Evolutionary conservation across 2,797 vertebrate species (phyloP).

Genomic region (Sebastolobus alascanus): DNA sequence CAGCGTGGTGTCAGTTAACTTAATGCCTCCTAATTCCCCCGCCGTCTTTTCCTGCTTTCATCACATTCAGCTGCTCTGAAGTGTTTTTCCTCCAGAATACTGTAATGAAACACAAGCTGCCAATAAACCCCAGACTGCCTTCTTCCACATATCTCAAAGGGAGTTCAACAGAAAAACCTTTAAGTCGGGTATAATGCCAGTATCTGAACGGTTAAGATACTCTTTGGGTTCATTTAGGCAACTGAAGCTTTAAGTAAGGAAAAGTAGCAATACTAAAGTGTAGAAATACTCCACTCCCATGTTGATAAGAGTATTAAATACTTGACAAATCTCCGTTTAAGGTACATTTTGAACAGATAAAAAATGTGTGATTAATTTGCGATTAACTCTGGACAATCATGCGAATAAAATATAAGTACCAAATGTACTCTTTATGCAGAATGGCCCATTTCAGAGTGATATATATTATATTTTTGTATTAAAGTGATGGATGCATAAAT

Average conservation of each 20-base stretch:
- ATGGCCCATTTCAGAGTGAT: too few relatives aligned
- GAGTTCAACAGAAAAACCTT: background rate
- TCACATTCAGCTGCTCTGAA: conserved; percentile 14
- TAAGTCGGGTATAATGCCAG: background rate
- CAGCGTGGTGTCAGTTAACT: background rate
- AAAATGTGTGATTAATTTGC: too few relatives aligned
- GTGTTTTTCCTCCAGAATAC: background rate
- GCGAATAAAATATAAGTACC: background rate
- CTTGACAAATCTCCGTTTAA: too few relatives aligned
- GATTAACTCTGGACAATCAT: too few relatives aligned
- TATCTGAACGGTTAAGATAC: too few relatives aligned
- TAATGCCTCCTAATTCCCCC: background rate
- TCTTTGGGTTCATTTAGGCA: background rate
- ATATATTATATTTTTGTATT: too few relatives aligned
- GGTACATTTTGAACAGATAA: too few relatives aligned
- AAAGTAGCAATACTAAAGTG: accelerated
- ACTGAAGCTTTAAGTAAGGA: background rate
- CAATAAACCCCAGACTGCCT: background rate
- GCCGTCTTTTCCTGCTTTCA: background rate
- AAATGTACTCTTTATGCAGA: background rate
- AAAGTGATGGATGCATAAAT: too few relatives aligned
- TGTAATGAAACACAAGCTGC: background rate
- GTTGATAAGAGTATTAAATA: too few relatives aligned
- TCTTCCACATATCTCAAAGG: background rate
- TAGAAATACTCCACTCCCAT: too few relatives aligned